These are phyloP conservation scores for Isoperla grammatica DNA, from an alignment of 2,888 invertebrate genomes.

Conservation along the genomic window DNA sequence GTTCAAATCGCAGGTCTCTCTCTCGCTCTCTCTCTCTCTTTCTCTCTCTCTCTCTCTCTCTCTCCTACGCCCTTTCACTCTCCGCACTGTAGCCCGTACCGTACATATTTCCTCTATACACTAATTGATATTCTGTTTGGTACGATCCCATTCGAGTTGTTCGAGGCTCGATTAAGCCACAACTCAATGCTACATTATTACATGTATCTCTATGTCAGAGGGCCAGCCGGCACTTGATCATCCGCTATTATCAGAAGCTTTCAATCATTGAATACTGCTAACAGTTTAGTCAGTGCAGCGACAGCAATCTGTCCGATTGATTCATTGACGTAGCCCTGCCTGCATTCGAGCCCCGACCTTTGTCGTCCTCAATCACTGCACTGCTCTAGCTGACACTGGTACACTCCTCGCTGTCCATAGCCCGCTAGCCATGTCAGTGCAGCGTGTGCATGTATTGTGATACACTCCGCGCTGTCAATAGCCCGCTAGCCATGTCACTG, in stretches of 20 bases:
- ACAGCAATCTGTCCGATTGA: slow-evolving; percentile 28
- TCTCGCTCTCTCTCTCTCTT: no score
- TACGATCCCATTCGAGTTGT: neutral
- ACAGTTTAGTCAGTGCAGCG: slow-evolving; percentile 14
- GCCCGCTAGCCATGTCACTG: no score
- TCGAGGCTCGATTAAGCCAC: neutral
- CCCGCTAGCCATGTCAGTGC: no score
- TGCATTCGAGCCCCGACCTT: neutral
- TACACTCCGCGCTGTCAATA: no score
- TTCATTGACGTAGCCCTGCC: slow-evolving; percentile 23
- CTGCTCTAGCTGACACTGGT: neutral
- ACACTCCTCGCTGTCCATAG: neutral
- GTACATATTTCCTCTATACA: neutral
- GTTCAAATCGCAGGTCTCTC: no score
- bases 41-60: no score
- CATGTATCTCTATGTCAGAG: neutral
- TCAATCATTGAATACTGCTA: neutral
- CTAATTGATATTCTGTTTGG: neutral
- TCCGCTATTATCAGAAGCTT: slow-evolving; percentile 1
- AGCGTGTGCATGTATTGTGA: no score
- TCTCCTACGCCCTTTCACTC: no score
- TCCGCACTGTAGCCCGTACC: neutral
- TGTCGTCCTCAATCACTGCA: neutral
- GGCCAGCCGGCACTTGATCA: neutral
- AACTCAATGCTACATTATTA: neutral